Evolutionary conservation across 2,888 invertebrate species (phyloP).

Genomic region (Archips xylosteana): DNA sequence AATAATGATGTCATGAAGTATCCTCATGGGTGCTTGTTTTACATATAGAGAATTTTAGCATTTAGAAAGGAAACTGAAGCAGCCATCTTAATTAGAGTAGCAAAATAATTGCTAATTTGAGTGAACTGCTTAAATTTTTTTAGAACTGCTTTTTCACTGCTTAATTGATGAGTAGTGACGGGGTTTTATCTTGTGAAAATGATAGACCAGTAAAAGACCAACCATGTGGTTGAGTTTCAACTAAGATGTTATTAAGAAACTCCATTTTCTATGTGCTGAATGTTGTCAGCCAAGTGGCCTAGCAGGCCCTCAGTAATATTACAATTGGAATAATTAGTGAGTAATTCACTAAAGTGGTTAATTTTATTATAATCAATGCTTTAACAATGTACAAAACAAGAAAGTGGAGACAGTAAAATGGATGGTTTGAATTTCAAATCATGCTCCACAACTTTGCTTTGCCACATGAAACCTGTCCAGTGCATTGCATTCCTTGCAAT

Average conservation of each 20-base stretch:
- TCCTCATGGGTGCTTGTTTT: not conserved
- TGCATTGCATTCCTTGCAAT: constrained; percentile 46
- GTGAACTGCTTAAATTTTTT: not conserved
- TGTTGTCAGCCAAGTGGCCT: not conserved
- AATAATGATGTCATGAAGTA: constrained; percentile 5
- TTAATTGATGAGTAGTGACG: not conserved
- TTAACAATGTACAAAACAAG: constrained; percentile 42
- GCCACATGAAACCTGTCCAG: constrained; percentile 44
- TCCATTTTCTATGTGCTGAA: not conserved
- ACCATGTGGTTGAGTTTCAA: too few relatives aligned
- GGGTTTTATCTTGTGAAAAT: not conserved
- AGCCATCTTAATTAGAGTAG: not conserved
- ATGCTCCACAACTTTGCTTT: constrained; percentile 46
- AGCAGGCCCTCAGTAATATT: not conserved
- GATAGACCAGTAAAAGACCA: not conserved
- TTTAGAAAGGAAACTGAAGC: not conserved
- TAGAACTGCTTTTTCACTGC: not conserved
- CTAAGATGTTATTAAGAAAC: not conserved
- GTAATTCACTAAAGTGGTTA: constrained; percentile 26
- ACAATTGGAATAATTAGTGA: constrained; percentile 19
- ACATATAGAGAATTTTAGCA: not conserved
- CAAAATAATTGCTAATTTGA: not conserved
- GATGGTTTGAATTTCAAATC: constrained; percentile 48
- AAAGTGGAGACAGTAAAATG: constrained; percentile 47
- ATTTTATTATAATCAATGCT: constrained; percentile 39